Evolutionary conservation across 2,888 invertebrate genomes (phyloP), one percentile per base, ranked within the genome.

Genomic region (Cheilosia urbana): DNA sequence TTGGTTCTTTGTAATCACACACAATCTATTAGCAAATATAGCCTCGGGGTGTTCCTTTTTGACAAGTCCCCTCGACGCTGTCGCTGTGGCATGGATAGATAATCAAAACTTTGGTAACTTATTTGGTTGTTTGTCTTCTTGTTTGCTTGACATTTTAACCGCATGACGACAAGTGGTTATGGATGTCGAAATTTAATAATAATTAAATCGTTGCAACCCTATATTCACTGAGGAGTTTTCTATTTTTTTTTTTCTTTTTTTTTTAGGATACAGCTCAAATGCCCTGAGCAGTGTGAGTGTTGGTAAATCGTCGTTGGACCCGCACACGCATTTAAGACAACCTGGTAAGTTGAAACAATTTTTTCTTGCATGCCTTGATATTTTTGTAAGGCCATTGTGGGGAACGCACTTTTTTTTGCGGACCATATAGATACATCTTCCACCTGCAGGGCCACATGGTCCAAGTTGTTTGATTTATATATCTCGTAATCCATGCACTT

Each of bases 321-420:
- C 97, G 68, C 97, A 97, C 93, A 95, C 96, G 90, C 97, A 97
- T 93, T 95, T 97, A 89, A 94, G 97, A 91, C 97, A 97, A 94
- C 97, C 97, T 94, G 97, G 97, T 97, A 92, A 94, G 94, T 91
- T 53, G 2, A 21, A 17, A 17, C 1, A 21, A 3, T 19, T 19
- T 72, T 7, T 47, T 21, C 15, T 30, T 55, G 2, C 0, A 13
- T 13, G 37, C 37, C 3, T 1, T 30, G 2, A 30, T 9, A 2
- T 7, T 6, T 30, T 30, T 30, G 30, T 30, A 9, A 30, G 9
- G 5, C 27, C 27, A 27, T 5, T 27, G 27, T 27, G 27, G 27
- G 24, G 24, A 6, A 27, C 27, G 27, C 6, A 1, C 6, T 6
- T 27, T 6, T 27, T 27, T 24, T 24, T 24, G 24, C 3, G 2